phyloP scores from a whole-genome alignment of 2,888 invertebrate species.

The Eupithecia subfuscata region DNA sequence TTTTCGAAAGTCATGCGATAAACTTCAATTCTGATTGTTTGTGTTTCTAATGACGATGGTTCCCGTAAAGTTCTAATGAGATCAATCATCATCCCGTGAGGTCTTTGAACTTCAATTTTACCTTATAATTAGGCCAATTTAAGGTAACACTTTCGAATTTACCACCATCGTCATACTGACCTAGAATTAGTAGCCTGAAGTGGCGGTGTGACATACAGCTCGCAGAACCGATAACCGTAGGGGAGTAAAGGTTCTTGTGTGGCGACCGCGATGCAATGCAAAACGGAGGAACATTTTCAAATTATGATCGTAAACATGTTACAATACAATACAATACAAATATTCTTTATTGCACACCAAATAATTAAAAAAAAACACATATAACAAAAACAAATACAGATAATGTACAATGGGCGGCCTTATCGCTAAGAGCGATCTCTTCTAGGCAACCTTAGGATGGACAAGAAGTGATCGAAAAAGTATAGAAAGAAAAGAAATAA shows the following conservation, averaged over 20 bases:
- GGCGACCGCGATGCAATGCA: background rate
- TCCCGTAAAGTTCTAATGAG: constrained; percentile 1
- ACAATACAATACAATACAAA: too few species aligned
- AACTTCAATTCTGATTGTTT: background rate
- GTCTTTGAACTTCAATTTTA: background rate
- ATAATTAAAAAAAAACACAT: too few species aligned
- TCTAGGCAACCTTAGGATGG: too few species aligned
- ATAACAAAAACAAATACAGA: too few species aligned
- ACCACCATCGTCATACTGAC: background rate
- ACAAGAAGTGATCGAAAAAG: too few species aligned
- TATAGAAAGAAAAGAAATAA: too few species aligned
- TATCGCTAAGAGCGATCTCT: too few species aligned
- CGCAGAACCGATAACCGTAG: background rate
- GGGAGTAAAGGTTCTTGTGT: too few species aligned
- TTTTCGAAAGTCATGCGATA: background rate
- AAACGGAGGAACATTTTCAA: background rate
- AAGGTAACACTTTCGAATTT: background rate
- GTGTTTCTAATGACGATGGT: background rate
- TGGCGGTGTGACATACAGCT: background rate
- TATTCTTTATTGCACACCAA: too few species aligned
- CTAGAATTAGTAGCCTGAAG: background rate
- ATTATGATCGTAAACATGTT: too few species aligned
- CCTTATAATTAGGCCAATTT: background rate
- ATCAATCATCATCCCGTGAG: background rate
- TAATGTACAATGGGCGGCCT: too few species aligned